Base-by-base conservation (phyloP, 2,888 invertebrate species). In the Bellardia pandia region DNA sequence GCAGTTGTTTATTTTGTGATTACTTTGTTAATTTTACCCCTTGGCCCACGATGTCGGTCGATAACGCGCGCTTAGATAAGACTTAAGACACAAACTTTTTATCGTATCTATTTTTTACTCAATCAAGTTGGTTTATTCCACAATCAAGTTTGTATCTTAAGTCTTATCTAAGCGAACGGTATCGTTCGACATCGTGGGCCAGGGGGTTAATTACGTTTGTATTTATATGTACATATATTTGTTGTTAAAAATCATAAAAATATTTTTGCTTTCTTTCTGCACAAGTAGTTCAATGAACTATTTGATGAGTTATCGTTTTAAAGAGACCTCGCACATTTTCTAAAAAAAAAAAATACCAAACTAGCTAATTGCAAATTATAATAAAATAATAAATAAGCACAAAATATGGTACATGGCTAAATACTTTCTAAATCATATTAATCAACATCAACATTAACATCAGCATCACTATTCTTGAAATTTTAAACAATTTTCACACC, bases 381-480 rank as follows among this genome's bases (percentile, higher is more conserved):
- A 51, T 53, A 53, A 76, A 45, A 37, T 16, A 33, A 7, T 9
- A 40, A 37, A 71, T 9, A 42, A 11, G 45, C 13, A 45, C 11
- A 68, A 53, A 53, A 74, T n/a, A n/a, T 71, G 53, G 71, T 62
- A 40, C 48, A 69, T 60, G 48, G 48, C 33, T 58, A 69, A 78
- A 60, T 68, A 48, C 13, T 82, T 60, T 82, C 16, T 62, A 82
- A 76, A 82, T 69, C 62, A 62, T 82, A 42, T 69, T 72, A 74
- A 64, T 80, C 56, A 80, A 33, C 64, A 51, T 9, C 48, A 40
- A n/a, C 64, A 72, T 23, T 68, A 64, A 30, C 30, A 51, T 64
- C 16, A 53, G 30, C n/a, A 62, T 33, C 30, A 30, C 14, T 0
- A 1, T 23, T 62, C 23, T 33, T 45, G 4, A 6, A 76, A 40